phyloP scores from a whole-genome alignment of 2,888 invertebrate species.

The Eurytoma adleriae region DNA sequence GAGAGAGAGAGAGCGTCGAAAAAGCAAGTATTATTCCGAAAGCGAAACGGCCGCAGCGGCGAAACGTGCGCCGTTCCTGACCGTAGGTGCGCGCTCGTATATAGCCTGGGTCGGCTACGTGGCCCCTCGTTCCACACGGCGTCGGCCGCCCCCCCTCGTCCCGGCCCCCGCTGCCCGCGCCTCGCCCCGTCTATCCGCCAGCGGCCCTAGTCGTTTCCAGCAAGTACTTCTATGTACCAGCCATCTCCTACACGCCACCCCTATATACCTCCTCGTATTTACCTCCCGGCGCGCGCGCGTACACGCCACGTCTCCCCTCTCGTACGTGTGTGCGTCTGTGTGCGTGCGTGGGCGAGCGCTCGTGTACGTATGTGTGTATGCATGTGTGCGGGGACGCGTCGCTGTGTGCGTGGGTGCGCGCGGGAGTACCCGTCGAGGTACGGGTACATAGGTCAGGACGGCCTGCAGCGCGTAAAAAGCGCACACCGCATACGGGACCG shows the following conservation, averaged over 20 bases:
- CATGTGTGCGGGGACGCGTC: background rate
- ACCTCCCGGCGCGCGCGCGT: conserved; percentile 54
- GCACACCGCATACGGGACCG: conserved; percentile 54
- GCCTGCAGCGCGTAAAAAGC: conserved; percentile 64
- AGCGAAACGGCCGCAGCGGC: no score
- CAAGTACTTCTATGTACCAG: conserved; percentile 74
- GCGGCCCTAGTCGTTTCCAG: conserved; percentile 71
- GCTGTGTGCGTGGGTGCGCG: background rate
- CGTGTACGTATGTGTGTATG: background rate
- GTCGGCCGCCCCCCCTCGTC: conserved; percentile 15
- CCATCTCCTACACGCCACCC: conserved; percentile 73
- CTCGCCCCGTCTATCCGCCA: conserved; percentile 58
- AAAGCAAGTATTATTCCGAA: no score
- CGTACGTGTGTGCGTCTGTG: conserved; percentile 50
- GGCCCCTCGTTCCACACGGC: background rate
- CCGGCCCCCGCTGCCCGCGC: conserved; percentile 50
- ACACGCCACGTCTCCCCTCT: conserved; percentile 29
- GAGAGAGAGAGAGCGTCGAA: no score
- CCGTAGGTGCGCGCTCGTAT: background rate
- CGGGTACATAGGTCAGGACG: conserved; percentile 66
- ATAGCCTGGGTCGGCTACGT: no score
- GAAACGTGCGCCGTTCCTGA: no score
- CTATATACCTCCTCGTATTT: conserved; percentile 61
- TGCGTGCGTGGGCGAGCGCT: background rate
- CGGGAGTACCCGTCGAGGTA: conserved; percentile 10